These are phyloP conservation scores for Mola mola DNA, from an alignment of 2,113 vertebrate species.

Conservation along the genomic window DNA sequence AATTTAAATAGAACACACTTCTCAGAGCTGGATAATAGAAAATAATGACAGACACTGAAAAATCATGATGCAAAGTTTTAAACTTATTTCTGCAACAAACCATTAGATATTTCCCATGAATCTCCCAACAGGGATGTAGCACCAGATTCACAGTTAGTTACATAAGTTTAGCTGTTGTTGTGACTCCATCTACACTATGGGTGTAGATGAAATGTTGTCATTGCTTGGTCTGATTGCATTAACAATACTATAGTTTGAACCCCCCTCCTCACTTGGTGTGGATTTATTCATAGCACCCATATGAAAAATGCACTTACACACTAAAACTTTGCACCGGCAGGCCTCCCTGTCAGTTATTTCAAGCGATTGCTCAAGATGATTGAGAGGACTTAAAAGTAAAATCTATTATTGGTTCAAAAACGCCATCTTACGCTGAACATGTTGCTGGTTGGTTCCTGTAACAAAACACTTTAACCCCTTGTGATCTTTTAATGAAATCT, in stretches of 20 bases:
- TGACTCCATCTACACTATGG: too few relatives aligned
- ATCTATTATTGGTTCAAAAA: too few relatives aligned
- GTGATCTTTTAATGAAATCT: background rate
- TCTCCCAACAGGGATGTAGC: too few relatives aligned
- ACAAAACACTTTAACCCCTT: background rate
- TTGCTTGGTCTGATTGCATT: background rate
- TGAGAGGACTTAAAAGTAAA: too few relatives aligned
- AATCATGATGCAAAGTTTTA: background rate
- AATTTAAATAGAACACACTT: background rate
- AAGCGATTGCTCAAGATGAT: background rate
- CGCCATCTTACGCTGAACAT: background rate
- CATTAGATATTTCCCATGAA: too few relatives aligned
- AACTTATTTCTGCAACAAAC: background rate
- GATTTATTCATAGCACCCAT: conserved; percentile 27
- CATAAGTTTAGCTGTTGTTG: too few relatives aligned
- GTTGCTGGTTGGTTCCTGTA: background rate
- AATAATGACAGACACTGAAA: too few relatives aligned
- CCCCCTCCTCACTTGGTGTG: background rate
- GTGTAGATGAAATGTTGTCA: too few relatives aligned
- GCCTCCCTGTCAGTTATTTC: conserved; percentile 10
- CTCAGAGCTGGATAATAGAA: background rate
- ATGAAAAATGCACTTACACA: conserved; percentile 13
- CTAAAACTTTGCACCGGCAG: background rate
- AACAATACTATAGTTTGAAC: conserved; percentile 5
- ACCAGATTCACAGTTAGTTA: too few relatives aligned